Conservation (phyloP, 2,888 invertebrate species). For the Nomada ferruginata region DNA sequence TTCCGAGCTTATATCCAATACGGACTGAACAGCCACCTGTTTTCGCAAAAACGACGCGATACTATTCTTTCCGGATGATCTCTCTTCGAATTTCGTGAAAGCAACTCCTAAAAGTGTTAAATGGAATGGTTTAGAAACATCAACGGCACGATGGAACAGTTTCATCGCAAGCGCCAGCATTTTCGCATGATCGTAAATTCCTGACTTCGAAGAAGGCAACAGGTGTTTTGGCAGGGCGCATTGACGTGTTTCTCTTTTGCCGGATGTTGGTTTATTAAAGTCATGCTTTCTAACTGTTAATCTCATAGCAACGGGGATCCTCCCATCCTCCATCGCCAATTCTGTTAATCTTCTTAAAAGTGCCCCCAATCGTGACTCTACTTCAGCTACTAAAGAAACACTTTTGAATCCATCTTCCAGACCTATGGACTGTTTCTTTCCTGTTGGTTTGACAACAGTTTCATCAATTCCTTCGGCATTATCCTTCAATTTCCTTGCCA, state of each 20-base stretch:
- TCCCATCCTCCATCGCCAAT: slow-evolving; percentile 91
- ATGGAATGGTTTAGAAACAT: slow-evolving; percentile 90
- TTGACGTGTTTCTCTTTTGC: slow-evolving; percentile 91
- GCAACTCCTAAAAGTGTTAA: slow-evolving; percentile 92
- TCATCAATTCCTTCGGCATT: slow-evolving; percentile 91
- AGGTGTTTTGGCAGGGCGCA: slow-evolving; percentile 86
- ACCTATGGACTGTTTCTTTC: slow-evolving; percentile 92
- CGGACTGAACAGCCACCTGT: slow-evolving; percentile 91
- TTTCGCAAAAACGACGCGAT: slow-evolving; percentile 91
- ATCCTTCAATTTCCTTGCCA: slow-evolving; percentile 89
- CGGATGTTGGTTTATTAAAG: slow-evolving; percentile 86
- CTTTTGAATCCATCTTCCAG: slow-evolving; percentile 92
- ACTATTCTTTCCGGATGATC: slow-evolving; percentile 89
- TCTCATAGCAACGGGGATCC: slow-evolving; percentile 91
- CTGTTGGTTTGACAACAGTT: slow-evolving; percentile 89
- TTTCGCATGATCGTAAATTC: slow-evolving; percentile 87
- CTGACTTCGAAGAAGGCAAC: slow-evolving; percentile 86
- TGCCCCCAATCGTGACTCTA: slow-evolving; percentile 89
- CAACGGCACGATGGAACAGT: slow-evolving; percentile 90
- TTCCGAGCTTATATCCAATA: slow-evolving; percentile 83
- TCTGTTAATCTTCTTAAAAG: slow-evolving; percentile 89
- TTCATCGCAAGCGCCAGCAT: slow-evolving; percentile 90
- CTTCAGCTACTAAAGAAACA: slow-evolving; percentile 90
- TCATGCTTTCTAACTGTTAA: slow-evolving; percentile 91
- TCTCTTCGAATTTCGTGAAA: slow-evolving; percentile 92